Base-by-base conservation (phyloP, 1,140 invertebrate species). In the Cardiocondyla obscurior region DNA sequence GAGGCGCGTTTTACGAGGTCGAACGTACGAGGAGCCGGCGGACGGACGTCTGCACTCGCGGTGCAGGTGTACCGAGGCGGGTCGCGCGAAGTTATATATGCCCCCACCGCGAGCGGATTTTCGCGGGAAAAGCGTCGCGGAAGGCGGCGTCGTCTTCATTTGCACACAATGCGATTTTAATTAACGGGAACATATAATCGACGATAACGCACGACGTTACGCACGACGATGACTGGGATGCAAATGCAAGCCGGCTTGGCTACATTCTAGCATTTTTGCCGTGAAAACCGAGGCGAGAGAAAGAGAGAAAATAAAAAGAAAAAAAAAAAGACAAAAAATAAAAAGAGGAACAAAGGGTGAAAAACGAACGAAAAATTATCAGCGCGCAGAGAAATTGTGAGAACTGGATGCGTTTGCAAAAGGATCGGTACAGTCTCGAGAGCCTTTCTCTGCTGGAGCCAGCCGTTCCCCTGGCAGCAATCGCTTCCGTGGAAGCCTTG, bases 401-500 rank as follows among this genome's bases (percentile, higher is more conserved):
- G 42, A 69, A 28, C 22, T 2, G n/a, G 16, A 73, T 16, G 12
- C 22, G 14, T 12, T 39, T 73, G 22, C n/a, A 30, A 81, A n/a
- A 72, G 30, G 12, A 25, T 33, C 53, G 30, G 28, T 53, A 72
- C 83, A 85, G 85, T 81, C 85, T 88, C 65, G 73, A 22, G 64
- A 22, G 64, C 53, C 73, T 82, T 89, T 85, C 62, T 82, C 77
- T 58, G 51, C 19, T 62, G 25, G 12, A 44, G 12, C 36, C 44
- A n/a, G 72, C 51, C 74, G 49, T 85, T 84, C 30, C 58, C 39
- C 60, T 53, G 60, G 79, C 73, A 85, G 88, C 84, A 89, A 90
- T 89, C 85, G 89, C 72, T 90, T 90, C 87, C 87, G 58, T 86
- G 84, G 85, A 88, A 91, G 82, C 79, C 87, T 89, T 82, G 88